phyloP scores from a whole-genome alignment of 23 tunicate species.

The Diplosoma virens region DNA sequence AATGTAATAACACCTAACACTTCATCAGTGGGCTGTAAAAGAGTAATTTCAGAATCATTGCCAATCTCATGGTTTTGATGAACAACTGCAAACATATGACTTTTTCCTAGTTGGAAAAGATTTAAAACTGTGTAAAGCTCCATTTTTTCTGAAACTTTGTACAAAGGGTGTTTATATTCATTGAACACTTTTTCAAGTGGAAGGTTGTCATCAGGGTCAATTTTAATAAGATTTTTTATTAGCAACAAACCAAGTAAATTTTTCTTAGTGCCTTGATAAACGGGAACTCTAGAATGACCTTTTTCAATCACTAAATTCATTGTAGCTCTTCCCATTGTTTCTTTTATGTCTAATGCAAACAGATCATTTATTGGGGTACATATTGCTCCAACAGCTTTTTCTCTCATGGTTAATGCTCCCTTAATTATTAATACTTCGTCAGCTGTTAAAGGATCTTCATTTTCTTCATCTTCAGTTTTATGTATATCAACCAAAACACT shows the following conservation, averaged over 20 bases:
- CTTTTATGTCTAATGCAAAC: slow-evolving; percentile 52
- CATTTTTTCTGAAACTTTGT: slow-evolving; percentile 35
- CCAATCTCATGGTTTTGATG: neutral
- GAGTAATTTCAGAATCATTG: neutral
- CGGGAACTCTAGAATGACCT: slow-evolving; percentile 90
- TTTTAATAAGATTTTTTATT: slow-evolving; percentile 76
- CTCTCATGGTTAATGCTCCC: slow-evolving; percentile 91
- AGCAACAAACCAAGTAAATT: slow-evolving; percentile 69
- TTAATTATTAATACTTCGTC: slow-evolving; percentile 86
- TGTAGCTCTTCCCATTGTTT: slow-evolving; percentile 53
- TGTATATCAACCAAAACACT: slow-evolving; percentile 80
- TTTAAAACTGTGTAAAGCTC: slow-evolving; percentile 62
- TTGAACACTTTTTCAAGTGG: slow-evolving; percentile 57
- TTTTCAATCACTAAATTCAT: slow-evolving; percentile 59
- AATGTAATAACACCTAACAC: slow-evolving; percentile 80
- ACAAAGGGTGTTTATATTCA: slow-evolving; percentile 50
- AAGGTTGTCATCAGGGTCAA: slow-evolving; percentile 67
- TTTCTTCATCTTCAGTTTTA: slow-evolving; percentile 45
- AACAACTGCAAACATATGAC: slow-evolving; percentile 80
- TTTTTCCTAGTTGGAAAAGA: slow-evolving; percentile 77
- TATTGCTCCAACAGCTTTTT: slow-evolving; percentile 52
- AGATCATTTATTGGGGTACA: slow-evolving; percentile 74
- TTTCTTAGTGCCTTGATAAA: slow-evolving; percentile 42
- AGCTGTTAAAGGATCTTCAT: slow-evolving; percentile 86
- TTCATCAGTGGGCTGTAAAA: neutral